A percentile compares a stretch with the other conserved stretches of the same genome.
These are phyloP conservation scores for Parnassius glacialis DNA, from an alignment of 2,888 invertebrate genomes.

Conservation along the genomic window DNA sequence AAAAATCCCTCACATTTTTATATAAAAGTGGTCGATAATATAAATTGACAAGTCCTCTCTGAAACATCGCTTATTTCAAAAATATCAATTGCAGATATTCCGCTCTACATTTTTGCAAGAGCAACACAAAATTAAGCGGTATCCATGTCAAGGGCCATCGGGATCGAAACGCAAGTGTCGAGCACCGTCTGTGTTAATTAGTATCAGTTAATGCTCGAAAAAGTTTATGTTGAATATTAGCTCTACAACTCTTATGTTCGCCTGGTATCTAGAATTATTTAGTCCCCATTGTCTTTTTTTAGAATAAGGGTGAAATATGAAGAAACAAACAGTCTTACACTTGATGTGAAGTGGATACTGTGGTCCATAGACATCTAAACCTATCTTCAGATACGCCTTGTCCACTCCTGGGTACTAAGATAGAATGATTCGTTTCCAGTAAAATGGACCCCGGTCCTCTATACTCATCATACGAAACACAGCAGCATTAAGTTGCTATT, in stretches of 20 bases:
- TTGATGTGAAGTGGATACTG: too few relatives aligned
- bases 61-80: conserved; percentile 1
- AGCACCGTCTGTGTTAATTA: conserved; percentile 20
- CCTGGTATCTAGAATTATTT: conserved; percentile 4
- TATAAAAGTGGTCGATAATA: neutral
- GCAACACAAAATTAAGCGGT: conserved; percentile 11
- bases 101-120: conserved; percentile 5
- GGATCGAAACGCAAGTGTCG: conserved; percentile 18
- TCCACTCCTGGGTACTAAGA: too few relatives aligned
- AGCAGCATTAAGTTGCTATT: too few relatives aligned
- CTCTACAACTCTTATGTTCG: conserved; percentile 6
- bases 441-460: too few relatives aligned
- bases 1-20: neutral
- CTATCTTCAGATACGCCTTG: too few relatives aligned
- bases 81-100: conserved; percentile 13
- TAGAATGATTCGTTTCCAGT: too few relatives aligned
- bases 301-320: too few relatives aligned
- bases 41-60: neutral
- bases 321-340: too few relatives aligned
- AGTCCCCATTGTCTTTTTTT: too few relatives aligned
- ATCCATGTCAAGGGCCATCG: conserved; percentile 22
- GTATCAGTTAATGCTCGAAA: conserved; percentile 24
- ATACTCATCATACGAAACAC: too few relatives aligned
- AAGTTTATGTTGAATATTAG: conserved; percentile 19
- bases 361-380: too few relatives aligned